Evolutionary conservation across 1,140 invertebrate genomes (phyloP).

Genomic region (Pseudobourletiella spinata): DNA sequence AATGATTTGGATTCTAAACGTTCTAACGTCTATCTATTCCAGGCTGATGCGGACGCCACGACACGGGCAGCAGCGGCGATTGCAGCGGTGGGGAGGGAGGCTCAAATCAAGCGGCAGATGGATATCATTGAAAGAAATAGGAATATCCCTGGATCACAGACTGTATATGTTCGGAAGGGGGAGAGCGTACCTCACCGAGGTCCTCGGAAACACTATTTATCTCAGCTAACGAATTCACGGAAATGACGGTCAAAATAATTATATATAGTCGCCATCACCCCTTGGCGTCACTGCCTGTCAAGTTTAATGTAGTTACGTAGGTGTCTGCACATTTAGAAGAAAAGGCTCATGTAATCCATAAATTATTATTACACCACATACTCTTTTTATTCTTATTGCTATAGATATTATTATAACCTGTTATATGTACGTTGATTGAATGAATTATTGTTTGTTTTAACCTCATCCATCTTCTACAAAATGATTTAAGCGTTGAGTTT

Average conservation of each 20-base stretch:
- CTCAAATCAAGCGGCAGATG: background rate
- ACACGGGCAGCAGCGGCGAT: constrained; percentile 11
- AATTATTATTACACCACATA: too few relatives aligned
- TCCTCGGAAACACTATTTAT: constrained; percentile 13
- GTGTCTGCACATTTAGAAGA: too few relatives aligned
- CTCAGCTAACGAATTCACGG: constrained; percentile 1
- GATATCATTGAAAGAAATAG: background rate
- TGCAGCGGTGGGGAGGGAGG: constrained; percentile 3
- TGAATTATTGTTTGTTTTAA: too few relatives aligned
- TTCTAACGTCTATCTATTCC: background rate
- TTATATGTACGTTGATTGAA: too few relatives aligned
- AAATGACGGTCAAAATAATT: constrained; percentile 3
- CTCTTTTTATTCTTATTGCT: too few relatives aligned
- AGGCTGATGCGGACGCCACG: background rate
- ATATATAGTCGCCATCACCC: too few relatives aligned
- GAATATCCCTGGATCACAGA: background rate
- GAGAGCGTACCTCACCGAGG: constrained; percentile 5
- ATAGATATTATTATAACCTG: too few relatives aligned
- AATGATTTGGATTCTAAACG: too few relatives aligned
- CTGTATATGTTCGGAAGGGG: background rate
- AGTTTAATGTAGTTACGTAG: too few relatives aligned
- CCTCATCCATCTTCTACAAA: too few relatives aligned
- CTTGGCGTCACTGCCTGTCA: background rate
- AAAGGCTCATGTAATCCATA: too few relatives aligned
- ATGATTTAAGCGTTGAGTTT: too few relatives aligned